A percentile compares a stretch with the other conserved stretches of the same genome.
Conservation (phyloP, 2,888 invertebrate genomes). For the Aporophyla nigra region DNA sequence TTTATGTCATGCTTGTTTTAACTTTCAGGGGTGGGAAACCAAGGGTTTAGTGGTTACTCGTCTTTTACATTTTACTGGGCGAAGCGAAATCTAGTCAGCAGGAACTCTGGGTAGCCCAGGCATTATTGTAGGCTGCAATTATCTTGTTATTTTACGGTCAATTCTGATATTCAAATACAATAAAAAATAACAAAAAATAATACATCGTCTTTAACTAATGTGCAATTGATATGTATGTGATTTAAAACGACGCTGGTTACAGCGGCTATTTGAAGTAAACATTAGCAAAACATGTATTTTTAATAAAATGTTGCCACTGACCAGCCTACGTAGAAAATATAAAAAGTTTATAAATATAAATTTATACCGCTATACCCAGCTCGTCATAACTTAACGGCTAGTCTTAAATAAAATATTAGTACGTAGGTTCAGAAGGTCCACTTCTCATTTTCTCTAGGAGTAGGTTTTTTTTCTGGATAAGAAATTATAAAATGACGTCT, state of each 20-base stretch:
- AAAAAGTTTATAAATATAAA: conserved; percentile 39
- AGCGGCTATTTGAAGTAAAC: conserved; percentile 12
- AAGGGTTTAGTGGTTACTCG: background rate
- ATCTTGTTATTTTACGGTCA: too few species aligned
- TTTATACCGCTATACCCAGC: conserved; percentile 20
- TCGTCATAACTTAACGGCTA: conserved; percentile 21
- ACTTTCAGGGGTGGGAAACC: background rate
- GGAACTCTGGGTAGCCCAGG: too few species aligned
- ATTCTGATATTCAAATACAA: too few species aligned
- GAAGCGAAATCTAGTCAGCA: too few species aligned
- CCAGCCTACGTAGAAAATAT: conserved; percentile 37
- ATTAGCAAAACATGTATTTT: background rate
- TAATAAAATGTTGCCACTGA: conserved; percentile 16
- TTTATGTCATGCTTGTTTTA: conserved; percentile 32
- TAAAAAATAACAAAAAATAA: too few species aligned
- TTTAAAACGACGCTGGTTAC: conserved; percentile 12
- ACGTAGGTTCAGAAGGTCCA: conserved; percentile 9
- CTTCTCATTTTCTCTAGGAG: background rate
- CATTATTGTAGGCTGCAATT: background rate
- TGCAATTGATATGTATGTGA: background rate
- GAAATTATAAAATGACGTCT: too few species aligned
- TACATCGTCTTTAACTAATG: background rate
- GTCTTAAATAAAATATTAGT: background rate
- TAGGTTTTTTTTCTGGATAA: too few species aligned
- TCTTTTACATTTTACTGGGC: too few species aligned